Evolutionary conservation across 2,113 vertebrate genomes (phyloP), one percentile per base, ranked within the genome.

Genomic region (Oncorhynchus clarkii): DNA sequence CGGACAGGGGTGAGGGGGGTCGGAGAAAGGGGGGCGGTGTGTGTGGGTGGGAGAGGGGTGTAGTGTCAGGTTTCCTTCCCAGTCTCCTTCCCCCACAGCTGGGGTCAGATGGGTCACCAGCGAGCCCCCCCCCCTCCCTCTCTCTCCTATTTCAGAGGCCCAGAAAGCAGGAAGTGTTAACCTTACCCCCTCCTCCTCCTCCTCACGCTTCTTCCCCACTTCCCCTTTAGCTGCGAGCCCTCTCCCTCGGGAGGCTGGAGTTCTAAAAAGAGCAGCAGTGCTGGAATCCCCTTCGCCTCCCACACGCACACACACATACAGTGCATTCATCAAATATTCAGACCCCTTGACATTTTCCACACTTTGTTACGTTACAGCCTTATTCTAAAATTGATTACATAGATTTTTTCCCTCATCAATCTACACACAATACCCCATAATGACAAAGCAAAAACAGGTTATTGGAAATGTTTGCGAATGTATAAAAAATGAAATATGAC

Each of bases 101-200:
- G 71, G 78, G 86, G 84, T 87, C 85, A 80, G 2, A 74, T 48
- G 85, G 88, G 88, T 91, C 83, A 90, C 67, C 54, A 66, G 65
- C 49, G 59, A 79, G 71, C 16, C 67, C 24, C 72, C 34, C 34
- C 67, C n/a, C 31, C 51, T 0, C 1, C 74, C 11, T 9, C 67
- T 8, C 11, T 9, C 67, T 8, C 34, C 45, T 8, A 8, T n/a
- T 24, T 83, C 87, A 90, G 75, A 83, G 72, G 81, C 77, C 71
- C 71, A 82, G 77, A 27, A 22, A 62, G 85, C 87, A 91, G 89
- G 90, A 91, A 91, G 80, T 78, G 64, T 27, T 34, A n/a, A 60
- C 51, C 26, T 1, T 29, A 72, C 82, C 83, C 84, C 67, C 81
- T 39, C 8, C 34, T 39, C 34, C 34, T 39, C 34, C 34, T 39